Percentiles rank a stretch among this genome's conserved stretches.
phyloP scores from a whole-genome alignment of 2,797 vertebrate species.

The Pseudopleuronectes americanus region DNA sequence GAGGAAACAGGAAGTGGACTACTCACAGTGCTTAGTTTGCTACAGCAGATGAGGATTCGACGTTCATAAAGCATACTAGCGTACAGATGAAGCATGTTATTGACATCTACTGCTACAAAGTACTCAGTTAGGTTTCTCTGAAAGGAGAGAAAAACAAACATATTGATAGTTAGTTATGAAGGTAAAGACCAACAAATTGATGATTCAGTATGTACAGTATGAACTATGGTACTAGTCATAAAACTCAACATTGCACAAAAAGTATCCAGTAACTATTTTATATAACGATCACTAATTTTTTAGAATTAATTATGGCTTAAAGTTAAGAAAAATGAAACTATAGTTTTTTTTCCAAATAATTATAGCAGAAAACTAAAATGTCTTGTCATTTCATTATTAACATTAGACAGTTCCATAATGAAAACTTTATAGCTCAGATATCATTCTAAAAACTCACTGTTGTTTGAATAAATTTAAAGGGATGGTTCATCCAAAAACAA shows the following conservation, averaged over 20 bases:
- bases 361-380: neutral
- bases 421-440: no score
- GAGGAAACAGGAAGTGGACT: constrained; percentile 35
- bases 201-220: constrained; percentile 3
- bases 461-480: no score
- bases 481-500: no score
- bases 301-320: neutral
- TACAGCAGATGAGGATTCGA: constrained; percentile 95
- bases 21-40: constrained; percentile 98
- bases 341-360: neutral
- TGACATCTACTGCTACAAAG: constrained; percentile 98
- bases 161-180: constrained; percentile 52
- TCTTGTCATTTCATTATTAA: neutral
- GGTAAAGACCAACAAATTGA: constrained; percentile 7
- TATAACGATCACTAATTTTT: neutral
- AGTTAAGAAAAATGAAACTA: neutral
- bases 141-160: constrained; percentile 59
- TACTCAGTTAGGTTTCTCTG: constrained; percentile 99
- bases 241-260: neutral
- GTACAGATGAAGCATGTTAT: constrained; percentile 98
- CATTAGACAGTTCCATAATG: neutral
- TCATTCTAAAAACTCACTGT: no score
- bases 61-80: constrained; percentile 98
- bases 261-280: neutral
- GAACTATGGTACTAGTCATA: constrained; percentile 1